A percentile compares a stretch with the other conserved stretches of the same genome.
phyloP scores from a whole-genome alignment of 2,888 invertebrate genomes.

The Drosophila suboccidentalis region DNA sequence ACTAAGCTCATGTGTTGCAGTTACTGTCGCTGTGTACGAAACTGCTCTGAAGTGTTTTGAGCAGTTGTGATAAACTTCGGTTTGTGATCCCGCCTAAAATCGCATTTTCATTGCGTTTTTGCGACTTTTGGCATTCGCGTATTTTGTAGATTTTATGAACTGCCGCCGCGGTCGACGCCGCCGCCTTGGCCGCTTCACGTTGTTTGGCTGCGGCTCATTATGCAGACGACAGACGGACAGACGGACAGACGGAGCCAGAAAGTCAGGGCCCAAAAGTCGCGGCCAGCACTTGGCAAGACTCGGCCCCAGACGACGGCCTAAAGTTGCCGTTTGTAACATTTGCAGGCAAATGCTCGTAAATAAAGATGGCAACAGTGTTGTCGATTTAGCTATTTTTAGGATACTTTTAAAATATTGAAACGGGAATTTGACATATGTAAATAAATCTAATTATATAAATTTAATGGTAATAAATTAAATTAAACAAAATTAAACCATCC shows the following conservation, averaged over 20 bases:
- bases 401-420: neutral
- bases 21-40: slow-evolving; percentile 4
- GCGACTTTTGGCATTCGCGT: slow-evolving; percentile 55
- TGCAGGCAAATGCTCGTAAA: slow-evolving; percentile 67
- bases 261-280: slow-evolving; percentile 30
- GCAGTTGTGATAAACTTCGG: slow-evolving; percentile 40
- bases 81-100: slow-evolving; percentile 48
- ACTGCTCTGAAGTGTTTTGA: neutral
- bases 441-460: too few species aligned
- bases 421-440: too few species aligned
- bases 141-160: slow-evolving; percentile 62
- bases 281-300: slow-evolving; percentile 62
- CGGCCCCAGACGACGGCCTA: slow-evolving; percentile 55
- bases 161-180: slow-evolving; percentile 57
- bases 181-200: slow-evolving; percentile 56
- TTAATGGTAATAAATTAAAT: too few species aligned
- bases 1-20: slow-evolving; percentile 32
- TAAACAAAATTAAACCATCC: too few species aligned
- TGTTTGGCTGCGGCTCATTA: slow-evolving; percentile 71
- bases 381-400: neutral
- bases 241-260: slow-evolving; percentile 16
- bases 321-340: slow-evolving; percentile 66
- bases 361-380: slow-evolving; percentile 41
- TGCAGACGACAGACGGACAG: slow-evolving; percentile 49
- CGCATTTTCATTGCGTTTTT: slow-evolving; percentile 55